Evolutionary conservation across 2,113 vertebrate species (phyloP).

Genomic region (Eudyptes chrysolophus): DNA sequence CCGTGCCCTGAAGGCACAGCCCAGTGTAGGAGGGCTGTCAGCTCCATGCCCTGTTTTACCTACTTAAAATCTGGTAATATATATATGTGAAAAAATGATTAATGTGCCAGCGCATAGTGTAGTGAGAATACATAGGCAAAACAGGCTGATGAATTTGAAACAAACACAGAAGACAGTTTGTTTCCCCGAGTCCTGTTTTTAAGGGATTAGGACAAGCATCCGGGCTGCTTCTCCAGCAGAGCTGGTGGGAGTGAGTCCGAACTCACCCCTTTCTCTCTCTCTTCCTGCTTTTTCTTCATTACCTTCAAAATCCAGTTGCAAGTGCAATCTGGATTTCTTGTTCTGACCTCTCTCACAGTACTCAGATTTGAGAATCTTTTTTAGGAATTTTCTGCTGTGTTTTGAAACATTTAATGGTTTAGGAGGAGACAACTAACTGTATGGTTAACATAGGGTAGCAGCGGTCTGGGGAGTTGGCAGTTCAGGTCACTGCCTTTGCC

Average conservation of each 20-base stretch:
- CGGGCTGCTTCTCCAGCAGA: background rate
- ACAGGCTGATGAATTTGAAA: background rate
- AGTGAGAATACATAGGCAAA: background rate
- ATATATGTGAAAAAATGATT: background rate
- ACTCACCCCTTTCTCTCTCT: background rate
- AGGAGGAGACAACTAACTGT: background rate
- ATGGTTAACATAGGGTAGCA: background rate
- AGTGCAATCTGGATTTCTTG: background rate
- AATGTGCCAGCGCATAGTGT: background rate
- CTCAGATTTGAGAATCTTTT: background rate
- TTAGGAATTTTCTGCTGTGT: background rate
- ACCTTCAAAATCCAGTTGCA: background rate
- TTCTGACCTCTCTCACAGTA: background rate
- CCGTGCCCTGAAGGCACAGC: background rate
- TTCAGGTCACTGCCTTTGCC: background rate
- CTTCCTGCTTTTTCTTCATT: background rate
- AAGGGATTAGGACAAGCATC: background rate
- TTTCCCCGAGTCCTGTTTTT: background rate
- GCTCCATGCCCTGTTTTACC: background rate
- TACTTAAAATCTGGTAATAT: background rate
- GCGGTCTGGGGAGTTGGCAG: background rate
- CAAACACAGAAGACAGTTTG: background rate
- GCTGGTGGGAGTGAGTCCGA: accelerated
- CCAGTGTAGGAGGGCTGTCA: background rate
- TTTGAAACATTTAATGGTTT: background rate